Evolutionary conservation across 2,888 invertebrate genomes (phyloP), one percentile per base, ranked within the genome.

Genomic region (Aethes cnicana): DNA sequence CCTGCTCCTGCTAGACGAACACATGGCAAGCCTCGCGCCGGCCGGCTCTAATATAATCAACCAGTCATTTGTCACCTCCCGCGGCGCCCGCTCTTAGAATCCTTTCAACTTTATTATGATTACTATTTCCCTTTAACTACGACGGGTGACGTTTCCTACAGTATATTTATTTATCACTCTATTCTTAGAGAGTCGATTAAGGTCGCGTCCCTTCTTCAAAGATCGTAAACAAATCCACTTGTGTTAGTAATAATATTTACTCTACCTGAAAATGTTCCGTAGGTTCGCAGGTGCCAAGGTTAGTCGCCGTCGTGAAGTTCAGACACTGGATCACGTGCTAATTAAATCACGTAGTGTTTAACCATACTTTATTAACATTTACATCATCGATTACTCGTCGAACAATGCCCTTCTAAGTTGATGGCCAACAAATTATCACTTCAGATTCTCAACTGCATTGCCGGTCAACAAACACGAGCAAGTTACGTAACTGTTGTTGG

Each of bases 221-320:
- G n/a, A 39, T 8, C 44, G 20, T 63, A 65, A 64, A 66, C 66
- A 58, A 35, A 46, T 28, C 41, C 41, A 20, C 46, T 41, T 11
- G 47, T 11, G 28, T 37, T 50, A 46, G 53, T 44, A 62, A 58
- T 57, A 56, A 62, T 62, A 58, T 55, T 50, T 56, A 48, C 55
- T 46, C 25, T 58, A 60, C 55, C 58, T 56, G 60, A 41, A 53
- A 47, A 56, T 49, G 42, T 50, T 35, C 52, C 36, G 48, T 48
- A 54, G 20, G 32, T 26, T 32, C 28, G n/a, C 33, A 43, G 46
- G 47, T 47, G 57, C 54, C 42, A 52, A 52, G 52, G 52, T 37
- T 46, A 39, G 16, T 25, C 4, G 41, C 23, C 30, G 21, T 9
- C 39, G 11, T 52, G 52, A 52, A 52, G 32, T 44, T 39, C 26